phyloP scores from a whole-genome alignment of 2,797 vertebrate genomes.

The Takifugu rubripes region DNA sequence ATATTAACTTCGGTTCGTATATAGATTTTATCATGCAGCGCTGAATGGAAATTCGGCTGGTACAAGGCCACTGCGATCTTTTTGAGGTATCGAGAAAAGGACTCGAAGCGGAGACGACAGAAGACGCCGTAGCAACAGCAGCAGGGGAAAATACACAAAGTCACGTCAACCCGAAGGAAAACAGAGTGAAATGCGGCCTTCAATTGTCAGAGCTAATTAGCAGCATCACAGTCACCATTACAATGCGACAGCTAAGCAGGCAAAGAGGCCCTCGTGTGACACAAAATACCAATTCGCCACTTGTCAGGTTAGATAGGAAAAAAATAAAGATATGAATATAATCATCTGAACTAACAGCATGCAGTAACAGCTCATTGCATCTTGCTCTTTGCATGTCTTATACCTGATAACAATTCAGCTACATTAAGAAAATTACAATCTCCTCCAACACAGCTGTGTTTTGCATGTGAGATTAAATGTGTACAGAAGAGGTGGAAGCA shows the following conservation, averaged over 20 bases:
- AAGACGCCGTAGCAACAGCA: constrained; percentile 22
- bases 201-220: constrained; percentile 55
- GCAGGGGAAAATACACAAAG: constrained; percentile 33
- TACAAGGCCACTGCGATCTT: constrained; percentile 55
- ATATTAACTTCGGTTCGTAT: constrained; percentile 28
- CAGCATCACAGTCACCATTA: constrained; percentile 39
- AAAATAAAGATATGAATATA: constrained; percentile 22
- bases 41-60: constrained; percentile 29
- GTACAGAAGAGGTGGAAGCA: constrained; percentile 12
- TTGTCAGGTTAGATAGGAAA: constrained; percentile 45
- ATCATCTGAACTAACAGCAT: constrained; percentile 24
- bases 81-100: constrained; percentile 66
- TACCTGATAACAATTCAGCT: constrained; percentile 35
- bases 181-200: constrained; percentile 31
- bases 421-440: not conserved
- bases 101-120: constrained; percentile 24
- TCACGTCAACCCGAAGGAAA: constrained; percentile 62
- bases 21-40: constrained; percentile 44
- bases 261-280: constrained; percentile 47
- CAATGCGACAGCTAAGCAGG: constrained; percentile 58
- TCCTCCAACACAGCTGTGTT: constrained; percentile 20
- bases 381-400: constrained; percentile 50
- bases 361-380: constrained; percentile 46
- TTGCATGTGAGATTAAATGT: constrained; percentile 36
- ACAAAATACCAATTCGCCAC: constrained; percentile 44